A percentile compares a stretch with the other conserved stretches of the same genome.
phyloP scores from a whole-genome alignment of 2,113 vertebrate species.

The Albula glossodonta region DNA sequence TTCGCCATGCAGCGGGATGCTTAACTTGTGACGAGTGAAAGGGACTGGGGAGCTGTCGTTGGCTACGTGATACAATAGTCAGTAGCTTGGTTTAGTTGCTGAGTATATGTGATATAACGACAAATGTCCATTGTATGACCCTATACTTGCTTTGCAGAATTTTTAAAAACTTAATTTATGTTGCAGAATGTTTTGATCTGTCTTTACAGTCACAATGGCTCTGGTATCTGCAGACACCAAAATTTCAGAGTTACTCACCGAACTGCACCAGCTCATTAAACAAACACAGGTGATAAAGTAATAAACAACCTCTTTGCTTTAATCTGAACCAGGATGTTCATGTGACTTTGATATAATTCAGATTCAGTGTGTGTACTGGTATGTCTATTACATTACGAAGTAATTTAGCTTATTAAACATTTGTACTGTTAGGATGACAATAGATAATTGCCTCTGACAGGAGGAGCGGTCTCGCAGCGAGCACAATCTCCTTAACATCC shows the following conservation, averaged over 20 bases:
- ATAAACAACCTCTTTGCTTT: neutral
- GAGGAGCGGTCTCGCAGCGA: conserved; percentile 88
- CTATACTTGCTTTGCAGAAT: no score
- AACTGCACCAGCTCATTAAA: conserved; percentile 89
- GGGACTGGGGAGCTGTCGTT: no score
- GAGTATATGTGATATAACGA: no score
- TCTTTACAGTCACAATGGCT: conserved; percentile 54
- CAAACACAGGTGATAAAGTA: conserved; percentile 80
- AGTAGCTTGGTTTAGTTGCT: no score
- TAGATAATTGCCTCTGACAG: conserved; percentile 50
- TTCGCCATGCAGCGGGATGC: no score
- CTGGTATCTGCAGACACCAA: conserved; percentile 84
- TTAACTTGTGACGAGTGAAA: no score
- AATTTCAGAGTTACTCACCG: conserved; percentile 84
- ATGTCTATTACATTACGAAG: neutral
- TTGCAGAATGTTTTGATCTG: neutral
- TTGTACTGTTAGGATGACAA: neutral
- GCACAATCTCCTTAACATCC: conserved; percentile 91
- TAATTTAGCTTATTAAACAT: neutral
- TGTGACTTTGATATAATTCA: neutral
- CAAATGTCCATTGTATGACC: no score
- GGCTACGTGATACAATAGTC: no score
- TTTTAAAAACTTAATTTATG: neutral
- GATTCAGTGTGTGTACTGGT: neutral
- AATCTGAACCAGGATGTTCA: neutral